Percentiles rank a stretch among this genome's conserved stretches.
phyloP scores from a whole-genome alignment of 2,888 invertebrate genomes.

The Melitaea athalia region DNA sequence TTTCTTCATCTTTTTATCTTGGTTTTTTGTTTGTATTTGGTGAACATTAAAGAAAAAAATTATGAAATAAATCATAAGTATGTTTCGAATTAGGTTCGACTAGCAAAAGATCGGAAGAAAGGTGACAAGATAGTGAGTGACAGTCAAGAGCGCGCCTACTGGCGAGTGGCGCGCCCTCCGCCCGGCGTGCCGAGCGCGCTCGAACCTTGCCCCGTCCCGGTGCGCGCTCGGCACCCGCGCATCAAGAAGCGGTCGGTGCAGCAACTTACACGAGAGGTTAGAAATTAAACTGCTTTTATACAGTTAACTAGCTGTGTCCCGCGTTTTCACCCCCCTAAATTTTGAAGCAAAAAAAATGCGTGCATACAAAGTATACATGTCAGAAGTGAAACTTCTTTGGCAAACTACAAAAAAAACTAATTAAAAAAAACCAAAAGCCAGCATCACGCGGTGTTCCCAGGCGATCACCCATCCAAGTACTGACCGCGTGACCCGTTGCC shows the following conservation, averaged over 20 bases:
- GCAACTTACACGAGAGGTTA: slow-evolving; percentile 90
- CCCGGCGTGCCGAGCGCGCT: slow-evolving; percentile 93
- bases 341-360: no score
- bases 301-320: not conserved
- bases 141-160: slow-evolving; percentile 98
- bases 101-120: slow-evolving; percentile 97
- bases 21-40: no score
- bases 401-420: no score
- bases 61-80: not conserved
- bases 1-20: no score
- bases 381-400: no score
- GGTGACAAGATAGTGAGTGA: slow-evolving; percentile 98
- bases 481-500: no score
- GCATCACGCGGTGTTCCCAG: no score
- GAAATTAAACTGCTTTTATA: not conserved
- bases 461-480: no score
- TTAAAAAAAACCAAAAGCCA: no score
- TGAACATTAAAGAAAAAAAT: not conserved
- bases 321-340: no score
- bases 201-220: slow-evolving; percentile 93
- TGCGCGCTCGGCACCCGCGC: slow-evolving; percentile 86
- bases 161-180: slow-evolving; percentile 97
- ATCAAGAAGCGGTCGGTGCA: slow-evolving; percentile 88
- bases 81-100: slow-evolving; percentile 83
- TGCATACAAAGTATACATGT: no score